Conservation (phyloP, 2,888 invertebrate species). For the Cataglyphis albicans region DNA sequence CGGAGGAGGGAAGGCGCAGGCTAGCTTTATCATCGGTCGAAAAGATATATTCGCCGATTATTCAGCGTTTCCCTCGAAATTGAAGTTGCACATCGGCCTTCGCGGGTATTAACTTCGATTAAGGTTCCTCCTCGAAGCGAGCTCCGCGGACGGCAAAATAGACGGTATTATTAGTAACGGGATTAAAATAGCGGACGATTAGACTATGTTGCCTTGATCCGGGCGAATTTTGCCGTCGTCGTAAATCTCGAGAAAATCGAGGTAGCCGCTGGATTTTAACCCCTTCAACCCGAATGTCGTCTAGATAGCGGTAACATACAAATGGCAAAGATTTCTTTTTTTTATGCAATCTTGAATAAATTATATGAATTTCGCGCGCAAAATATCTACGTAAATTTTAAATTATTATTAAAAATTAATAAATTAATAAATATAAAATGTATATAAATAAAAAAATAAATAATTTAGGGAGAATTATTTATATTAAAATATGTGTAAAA, state of each 20-base stretch:
- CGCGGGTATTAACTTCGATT: constrained; percentile 53
- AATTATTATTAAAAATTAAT: no score
- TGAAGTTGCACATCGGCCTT: constrained; percentile 44
- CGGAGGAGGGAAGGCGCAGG: neutral
- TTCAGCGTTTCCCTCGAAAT: constrained; percentile 45
- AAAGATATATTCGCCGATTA: constrained; percentile 38
- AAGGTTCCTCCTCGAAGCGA: constrained; percentile 41
- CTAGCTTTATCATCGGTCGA: constrained; percentile 23
- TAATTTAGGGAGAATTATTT: no score
- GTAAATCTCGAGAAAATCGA: constrained; percentile 16
- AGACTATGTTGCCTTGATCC: constrained; percentile 49
- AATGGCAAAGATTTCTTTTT: neutral
- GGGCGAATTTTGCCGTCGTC: constrained; percentile 31
- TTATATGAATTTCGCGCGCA: neutral
- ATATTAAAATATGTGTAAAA: no score
- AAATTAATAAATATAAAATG: no score
- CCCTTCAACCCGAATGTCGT: neutral
- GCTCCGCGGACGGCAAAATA: constrained; percentile 45
- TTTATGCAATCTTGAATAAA: neutral
- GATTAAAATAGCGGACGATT: constrained; percentile 53
- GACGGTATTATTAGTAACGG: constrained; percentile 51
- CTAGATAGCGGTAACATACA: neutral
- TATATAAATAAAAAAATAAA: no score
- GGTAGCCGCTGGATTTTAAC: neutral
- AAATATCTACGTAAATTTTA: no score